These are phyloP conservation scores for Accipiter cooperii DNA, from an alignment of 2,113 vertebrate genomes.

Conservation along the genomic window DNA sequence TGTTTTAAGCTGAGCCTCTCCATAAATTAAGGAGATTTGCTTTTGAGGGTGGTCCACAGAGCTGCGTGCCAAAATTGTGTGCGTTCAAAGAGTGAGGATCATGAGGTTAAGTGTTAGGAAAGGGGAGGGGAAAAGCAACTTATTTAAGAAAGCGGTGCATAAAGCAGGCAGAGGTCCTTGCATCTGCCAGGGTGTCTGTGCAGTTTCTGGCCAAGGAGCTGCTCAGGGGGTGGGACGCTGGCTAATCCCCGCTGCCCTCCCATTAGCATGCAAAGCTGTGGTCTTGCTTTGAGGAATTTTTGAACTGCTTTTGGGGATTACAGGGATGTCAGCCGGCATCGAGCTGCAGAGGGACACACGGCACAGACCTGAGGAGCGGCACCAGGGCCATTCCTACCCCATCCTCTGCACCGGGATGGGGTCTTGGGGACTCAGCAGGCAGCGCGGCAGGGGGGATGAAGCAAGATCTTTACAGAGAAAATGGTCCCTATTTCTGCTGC, in stretches of 20 bases:
- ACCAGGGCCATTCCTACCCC: fast-evolving
- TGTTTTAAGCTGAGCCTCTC: constrained; percentile 43
- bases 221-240: background rate
- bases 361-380: background rate
- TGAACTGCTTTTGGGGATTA: background rate
- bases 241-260: background rate
- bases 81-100: background rate
- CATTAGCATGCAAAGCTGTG: background rate
- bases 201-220: background rate
- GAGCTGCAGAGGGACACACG: background rate
- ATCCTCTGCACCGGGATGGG: fast-evolving
- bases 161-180: background rate
- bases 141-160: background rate
- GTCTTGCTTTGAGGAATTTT: background rate
- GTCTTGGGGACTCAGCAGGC: too few species aligned
- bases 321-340: background rate
- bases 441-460: too few species aligned
- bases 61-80: background rate
- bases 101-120: background rate
- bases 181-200: background rate
- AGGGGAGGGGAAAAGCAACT: background rate
- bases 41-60: constrained; percentile 5
- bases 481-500: too few species aligned
- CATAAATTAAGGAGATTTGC: constrained; percentile 49
- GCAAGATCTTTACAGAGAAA: background rate